These are phyloP conservation scores for Schizaphis graminum DNA, from an alignment of 2,888 invertebrate species.

Conservation along the genomic window DNA sequence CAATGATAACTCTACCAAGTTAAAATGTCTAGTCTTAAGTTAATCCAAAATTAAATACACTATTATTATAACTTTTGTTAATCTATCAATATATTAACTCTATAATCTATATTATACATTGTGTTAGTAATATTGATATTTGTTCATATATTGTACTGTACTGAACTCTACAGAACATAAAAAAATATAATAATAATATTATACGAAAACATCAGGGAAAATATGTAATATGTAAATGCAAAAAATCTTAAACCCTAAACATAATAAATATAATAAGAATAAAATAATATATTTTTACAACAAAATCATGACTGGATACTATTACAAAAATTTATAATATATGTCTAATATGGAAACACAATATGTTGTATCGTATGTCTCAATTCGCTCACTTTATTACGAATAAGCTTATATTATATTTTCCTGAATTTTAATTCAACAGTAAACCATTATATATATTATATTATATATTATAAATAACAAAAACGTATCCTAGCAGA, in stretches of 20 bases:
- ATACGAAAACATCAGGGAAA: background rate
- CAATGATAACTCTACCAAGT: background rate
- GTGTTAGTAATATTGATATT: too few relatives aligned
- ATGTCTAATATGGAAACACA: too few relatives aligned
- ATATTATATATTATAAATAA: background rate
- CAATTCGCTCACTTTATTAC: background rate
- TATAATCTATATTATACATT: too few relatives aligned
- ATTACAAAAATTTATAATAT: background rate
- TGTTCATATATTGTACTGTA: too few relatives aligned
- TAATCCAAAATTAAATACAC: too few relatives aligned
- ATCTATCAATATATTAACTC: too few relatives aligned
- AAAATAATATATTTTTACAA: background rate
- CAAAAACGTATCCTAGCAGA: background rate
- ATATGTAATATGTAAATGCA: background rate
- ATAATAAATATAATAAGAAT: background rate
- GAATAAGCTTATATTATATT: background rate
- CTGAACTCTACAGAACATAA: too few relatives aligned
- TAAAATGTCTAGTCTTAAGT: too few relatives aligned
- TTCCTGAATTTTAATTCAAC: background rate
- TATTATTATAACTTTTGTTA: too few relatives aligned
- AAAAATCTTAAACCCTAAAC: background rate
- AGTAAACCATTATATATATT: background rate
- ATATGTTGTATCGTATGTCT: background rate
- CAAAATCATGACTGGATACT: background rate
- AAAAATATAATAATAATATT: background rate